Base-by-base conservation (phyloP, 2,113 vertebrate species). In the Centropus bengalensis region DNA sequence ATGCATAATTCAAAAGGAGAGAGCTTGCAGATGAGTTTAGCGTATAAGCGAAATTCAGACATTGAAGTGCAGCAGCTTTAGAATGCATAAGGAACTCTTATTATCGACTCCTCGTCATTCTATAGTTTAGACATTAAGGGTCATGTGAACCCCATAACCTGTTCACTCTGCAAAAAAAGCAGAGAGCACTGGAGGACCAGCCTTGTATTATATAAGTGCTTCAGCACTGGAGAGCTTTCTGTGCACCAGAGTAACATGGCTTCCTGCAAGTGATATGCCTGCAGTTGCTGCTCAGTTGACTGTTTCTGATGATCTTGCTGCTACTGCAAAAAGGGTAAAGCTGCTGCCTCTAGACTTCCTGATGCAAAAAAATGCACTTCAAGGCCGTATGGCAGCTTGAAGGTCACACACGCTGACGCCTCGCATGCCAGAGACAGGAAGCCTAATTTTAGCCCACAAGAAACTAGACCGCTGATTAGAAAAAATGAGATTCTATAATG, bases 361-460 rank as follows among this genome's bases (percentile, higher is more conserved):
- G 44, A 96, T 94, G 90, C 95, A 97, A 97, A 96, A 94, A 94
- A 96, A 89, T 96, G 94, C 91, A 94, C 94, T 94, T 97, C 95
- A 96, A 96, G 94, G 96, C 94, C 84, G 89, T 93, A 93, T 96
- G 92, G 94, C 96, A 96, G 93, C 93, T 95, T 96, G 95, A 97
- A 96, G 96, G 96, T 97, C 93, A 96, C 91, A 94, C 93, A 84
- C 51, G 4, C 91, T 96, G 93, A 96, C 63, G 91, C 75, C 79
- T 96, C 54, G 9, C 73, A 92, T 95, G 92, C 87, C 92, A 96
- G 88, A 92, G 89, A 94, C 86, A 96, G 92, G 92, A 97, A 95
- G 95, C 94, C 93, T 95, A 95, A 96, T 97, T 96, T 97, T 95
- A 96, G 95, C 86, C 89, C 85, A 76, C 78, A 78, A 94, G 82